These are phyloP conservation scores for Chaetodon trifascialis DNA, from an alignment of 2,113 vertebrate genomes.

Conservation along the genomic window DNA sequence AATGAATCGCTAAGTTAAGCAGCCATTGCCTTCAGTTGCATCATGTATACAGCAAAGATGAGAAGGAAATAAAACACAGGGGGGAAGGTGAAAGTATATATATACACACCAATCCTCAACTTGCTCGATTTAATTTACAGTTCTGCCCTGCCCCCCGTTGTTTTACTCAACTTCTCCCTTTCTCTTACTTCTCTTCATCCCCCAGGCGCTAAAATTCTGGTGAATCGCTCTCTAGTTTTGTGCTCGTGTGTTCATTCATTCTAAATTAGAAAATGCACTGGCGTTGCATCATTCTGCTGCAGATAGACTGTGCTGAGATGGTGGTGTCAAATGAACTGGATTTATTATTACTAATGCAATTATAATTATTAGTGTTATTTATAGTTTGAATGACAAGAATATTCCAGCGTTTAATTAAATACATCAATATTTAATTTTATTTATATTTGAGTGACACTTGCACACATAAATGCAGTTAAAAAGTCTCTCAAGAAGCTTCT, in stretches of 20 bases:
- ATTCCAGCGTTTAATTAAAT: conserved; percentile 46
- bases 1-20: conserved; percentile 57
- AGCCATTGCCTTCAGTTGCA: conserved; percentile 79
- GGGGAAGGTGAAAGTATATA: conserved; percentile 42
- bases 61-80: conserved; percentile 58
- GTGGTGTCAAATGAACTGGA: conserved; percentile 23
- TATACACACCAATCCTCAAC: conserved; percentile 13
- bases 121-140: conserved; percentile 33
- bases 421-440: conserved; percentile 12
- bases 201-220: conserved; percentile 25
- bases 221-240: conserved; percentile 38
- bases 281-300: conserved; percentile 47
- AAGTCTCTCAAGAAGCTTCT: no score
- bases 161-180: conserved; percentile 24
- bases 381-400: conserved; percentile 17
- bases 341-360: conserved; percentile 49
- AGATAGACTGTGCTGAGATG: conserved; percentile 23
- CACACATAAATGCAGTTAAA: not conserved
- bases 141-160: conserved; percentile 23
- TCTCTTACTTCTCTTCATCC: conserved; percentile 35
- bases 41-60: conserved; percentile 72
- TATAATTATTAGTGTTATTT: conserved; percentile 52
- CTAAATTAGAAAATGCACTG: conserved; percentile 42
- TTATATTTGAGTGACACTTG: conserved; percentile 5
- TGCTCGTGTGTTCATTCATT: conserved; percentile 45